Evolutionary conservation across 2,113 vertebrate species (phyloP).

Genomic region (Prolemur simus): DNA sequence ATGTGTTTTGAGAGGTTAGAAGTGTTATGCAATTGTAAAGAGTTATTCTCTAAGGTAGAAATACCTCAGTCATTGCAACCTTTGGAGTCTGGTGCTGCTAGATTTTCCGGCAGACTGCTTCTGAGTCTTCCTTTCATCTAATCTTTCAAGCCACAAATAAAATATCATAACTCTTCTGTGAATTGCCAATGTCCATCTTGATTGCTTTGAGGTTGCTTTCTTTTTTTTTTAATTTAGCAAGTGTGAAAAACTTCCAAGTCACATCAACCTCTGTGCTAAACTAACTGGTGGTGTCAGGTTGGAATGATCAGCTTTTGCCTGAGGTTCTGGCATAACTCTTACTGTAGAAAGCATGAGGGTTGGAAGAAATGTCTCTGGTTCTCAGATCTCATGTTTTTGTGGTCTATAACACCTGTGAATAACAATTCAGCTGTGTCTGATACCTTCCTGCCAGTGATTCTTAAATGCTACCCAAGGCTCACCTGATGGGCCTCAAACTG

Average conservation of each 20-base stretch:
- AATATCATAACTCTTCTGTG: not conserved
- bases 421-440: not conserved
- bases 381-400: not conserved
- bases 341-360: not conserved
- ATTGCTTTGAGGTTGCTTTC: not conserved
- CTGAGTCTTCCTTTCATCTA: not conserved
- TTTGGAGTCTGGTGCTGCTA: not conserved
- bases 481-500: not conserved
- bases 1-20: not conserved
- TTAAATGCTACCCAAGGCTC: not conserved
- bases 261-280: not conserved
- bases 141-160: slow-evolving; percentile 22
- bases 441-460: not conserved
- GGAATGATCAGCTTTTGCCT: not conserved
- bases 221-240: not conserved
- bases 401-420: not conserved
- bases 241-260: not conserved
- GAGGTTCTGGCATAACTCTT: not conserved
- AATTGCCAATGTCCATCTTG: not conserved
- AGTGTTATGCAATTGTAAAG: not conserved
- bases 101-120: not conserved
- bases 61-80: not conserved
- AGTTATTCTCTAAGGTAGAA: not conserved
- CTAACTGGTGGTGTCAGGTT: not conserved
- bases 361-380: not conserved